phyloP scores from a whole-genome alignment of 2,888 invertebrate species.

The Heterodera filipjevi region DNA sequence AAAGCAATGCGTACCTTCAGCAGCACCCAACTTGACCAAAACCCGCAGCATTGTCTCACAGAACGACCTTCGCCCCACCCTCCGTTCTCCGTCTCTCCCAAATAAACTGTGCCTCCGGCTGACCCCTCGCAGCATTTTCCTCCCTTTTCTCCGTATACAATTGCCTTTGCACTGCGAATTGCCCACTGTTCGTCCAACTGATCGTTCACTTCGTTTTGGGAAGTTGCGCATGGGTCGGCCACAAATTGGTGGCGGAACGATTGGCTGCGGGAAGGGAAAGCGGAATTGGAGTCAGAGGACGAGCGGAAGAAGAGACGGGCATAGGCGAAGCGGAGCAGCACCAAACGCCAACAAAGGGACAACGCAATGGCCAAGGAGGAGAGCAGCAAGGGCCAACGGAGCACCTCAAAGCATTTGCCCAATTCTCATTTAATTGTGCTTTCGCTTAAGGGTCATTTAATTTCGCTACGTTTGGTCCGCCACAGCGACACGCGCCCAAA shows the following conservation, averaged over 20 bases:
- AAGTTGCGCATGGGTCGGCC: slow-evolving; percentile 18
- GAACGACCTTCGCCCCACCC: slow-evolving; percentile 16
- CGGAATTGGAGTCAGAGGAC: slow-evolving; percentile 17
- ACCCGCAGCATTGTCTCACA: slow-evolving; percentile 27
- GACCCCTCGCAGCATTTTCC: slow-evolving; percentile 9
- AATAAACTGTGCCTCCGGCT: slow-evolving; percentile 29
- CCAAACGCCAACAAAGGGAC: slow-evolving; percentile 60
- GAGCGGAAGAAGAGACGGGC: slow-evolving; percentile 53
- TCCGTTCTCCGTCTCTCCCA: slow-evolving; percentile 25
- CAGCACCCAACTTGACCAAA: slow-evolving; percentile 24
- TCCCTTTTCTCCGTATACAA: slow-evolving; percentile 44
- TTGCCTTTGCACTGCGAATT: slow-evolving; percentile 51
- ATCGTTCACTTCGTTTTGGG: slow-evolving; percentile 16
- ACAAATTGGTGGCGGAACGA: slow-evolving; percentile 49
- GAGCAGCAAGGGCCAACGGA: slow-evolving; percentile 60
- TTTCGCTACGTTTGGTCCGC: slow-evolving; percentile 47
- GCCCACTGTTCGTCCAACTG: slow-evolving; percentile 65
- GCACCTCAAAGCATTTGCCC: slow-evolving; percentile 33
- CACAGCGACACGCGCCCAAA: slow-evolving; percentile 60
- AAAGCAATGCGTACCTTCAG: slow-evolving; percentile 16
- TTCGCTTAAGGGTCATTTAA: neutral
- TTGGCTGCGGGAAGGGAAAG: slow-evolving; percentile 40
- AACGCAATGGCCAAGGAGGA: slow-evolving; percentile 51
- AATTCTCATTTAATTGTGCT: neutral
- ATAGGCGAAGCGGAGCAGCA: slow-evolving; percentile 62